A percentile compares a stretch with the other conserved stretches of the same genome.
These are phyloP conservation scores for Lagodon rhomboides DNA, from an alignment of 2,797 vertebrate genomes.

Conservation along the genomic window DNA sequence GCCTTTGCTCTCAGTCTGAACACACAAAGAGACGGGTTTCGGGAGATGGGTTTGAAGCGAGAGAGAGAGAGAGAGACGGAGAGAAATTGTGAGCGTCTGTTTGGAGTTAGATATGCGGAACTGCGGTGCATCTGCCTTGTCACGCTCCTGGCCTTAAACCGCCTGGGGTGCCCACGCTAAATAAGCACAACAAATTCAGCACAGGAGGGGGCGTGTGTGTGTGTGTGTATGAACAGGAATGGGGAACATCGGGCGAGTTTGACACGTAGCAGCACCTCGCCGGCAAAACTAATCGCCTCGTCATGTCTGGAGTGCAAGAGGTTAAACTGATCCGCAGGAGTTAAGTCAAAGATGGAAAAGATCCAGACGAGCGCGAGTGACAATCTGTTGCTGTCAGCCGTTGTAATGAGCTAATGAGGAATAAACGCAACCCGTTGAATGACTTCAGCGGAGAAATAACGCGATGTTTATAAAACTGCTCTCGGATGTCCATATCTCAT, in stretches of 20 bases:
- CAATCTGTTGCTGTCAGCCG: conserved; percentile 38
- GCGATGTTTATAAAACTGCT: conserved; percentile 47
- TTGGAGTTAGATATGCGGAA: conserved; percentile 85
- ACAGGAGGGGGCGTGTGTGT: conserved; percentile 45
- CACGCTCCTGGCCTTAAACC: conserved; percentile 76
- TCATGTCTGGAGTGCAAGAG: conserved; percentile 56
- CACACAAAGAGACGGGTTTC: neutral
- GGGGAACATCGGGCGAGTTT: conserved; percentile 60
- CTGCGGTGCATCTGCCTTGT: conserved; percentile 86
- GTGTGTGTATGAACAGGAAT: conserved; percentile 42
- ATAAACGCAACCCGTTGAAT: conserved; percentile 60
- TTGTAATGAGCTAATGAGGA: conserved; percentile 60
- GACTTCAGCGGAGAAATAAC: conserved; percentile 49
- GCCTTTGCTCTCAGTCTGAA: neutral
- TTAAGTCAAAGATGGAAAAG: conserved; percentile 53
- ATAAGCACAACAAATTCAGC: conserved; percentile 78
- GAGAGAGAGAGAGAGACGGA: conserved; percentile 32
- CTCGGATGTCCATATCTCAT: conserved; percentile 58
- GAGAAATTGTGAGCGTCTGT: conserved; percentile 76
- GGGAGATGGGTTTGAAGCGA: conserved; percentile 53
- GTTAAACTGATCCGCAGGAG: conserved; percentile 68
- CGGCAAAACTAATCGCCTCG: conserved; percentile 61
- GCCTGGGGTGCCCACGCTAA: conserved; percentile 67
- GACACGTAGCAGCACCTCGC: conserved; percentile 59
- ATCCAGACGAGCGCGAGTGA: conserved; percentile 45